Base-by-base conservation (phyloP, 2,888 invertebrate species). In the Suillia variegata region DNA sequence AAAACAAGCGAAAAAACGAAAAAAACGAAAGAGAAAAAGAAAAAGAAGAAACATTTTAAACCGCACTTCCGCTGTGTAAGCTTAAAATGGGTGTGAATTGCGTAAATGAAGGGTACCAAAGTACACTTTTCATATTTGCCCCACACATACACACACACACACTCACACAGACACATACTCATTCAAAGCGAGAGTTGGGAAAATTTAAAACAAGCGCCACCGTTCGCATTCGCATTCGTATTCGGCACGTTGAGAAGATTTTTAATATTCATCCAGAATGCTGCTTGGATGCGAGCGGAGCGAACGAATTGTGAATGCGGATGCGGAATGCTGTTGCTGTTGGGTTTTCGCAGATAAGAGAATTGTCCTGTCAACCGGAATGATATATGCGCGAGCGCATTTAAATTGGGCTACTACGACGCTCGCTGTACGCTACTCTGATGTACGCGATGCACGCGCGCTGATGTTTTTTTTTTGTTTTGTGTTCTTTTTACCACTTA, bases 321-420 rank as follows among this genome's bases (percentile, higher is more conserved):
- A 33, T 56, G 20, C 56, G 48, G 50, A 57, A n/a, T 67, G 76
- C 77, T 77, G 74, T 77, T 74, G 76, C 70, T 80, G 80, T 81
- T 81, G 81, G 80, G 75, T 82, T 81, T 75, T 75, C 71, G 74
- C 82, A 85, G 85, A 85, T 86, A 85, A 85, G 86, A 85, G 87
- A 87, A 87, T 87, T 87, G 87, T 86, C 85, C 87, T 87, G 86
- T 87, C 86, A 86, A 85, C 85, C 84, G 83, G 82, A 85, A 87
- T 87, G 87, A 87, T 87, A 87, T 87, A 87, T 87, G 86, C 78
- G 80, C 78, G 76, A 78, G 80, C 78, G 80, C 74, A 81, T 81
- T 81, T 80, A 82, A 81, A 81, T 81, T 81, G 81, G 80, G 82
- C 78, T 78, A 75, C 73, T 75, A 70, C 73, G 76, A n/a, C n/a